Evolutionary conservation across 2,113 vertebrate species (phyloP).

Genomic region (Albula goreensis): DNA sequence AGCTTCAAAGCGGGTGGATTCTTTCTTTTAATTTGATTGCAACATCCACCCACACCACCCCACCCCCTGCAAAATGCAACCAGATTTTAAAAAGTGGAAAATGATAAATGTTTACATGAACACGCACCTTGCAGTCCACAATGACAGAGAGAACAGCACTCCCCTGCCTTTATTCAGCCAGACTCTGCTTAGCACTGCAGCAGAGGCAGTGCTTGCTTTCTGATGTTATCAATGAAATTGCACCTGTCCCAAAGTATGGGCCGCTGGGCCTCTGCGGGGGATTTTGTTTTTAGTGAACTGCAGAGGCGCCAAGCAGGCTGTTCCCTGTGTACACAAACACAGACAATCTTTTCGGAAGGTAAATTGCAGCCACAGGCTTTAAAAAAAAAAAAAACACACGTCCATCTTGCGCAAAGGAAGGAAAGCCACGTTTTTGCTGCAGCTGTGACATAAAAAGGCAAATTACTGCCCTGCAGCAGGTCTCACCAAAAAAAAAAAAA

Average conservation of each 20-base stretch:
- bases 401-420: neutral
- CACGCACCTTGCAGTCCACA: conserved; percentile 43
- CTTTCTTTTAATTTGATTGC: conserved; percentile 68
- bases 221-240: conserved; percentile 77
- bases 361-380: conserved; percentile 1
- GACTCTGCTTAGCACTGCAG: conserved; percentile 47
- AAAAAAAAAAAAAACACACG: neutral
- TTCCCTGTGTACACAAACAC: conserved; percentile 74
- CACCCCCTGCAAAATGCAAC: neutral
- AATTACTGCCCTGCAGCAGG: neutral
- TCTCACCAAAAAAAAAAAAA: neutral
- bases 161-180: conserved; percentile 30
- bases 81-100: neutral
- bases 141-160: conserved; percentile 6
- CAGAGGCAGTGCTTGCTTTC: conserved; percentile 55
- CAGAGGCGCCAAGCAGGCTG: conserved; percentile 62
- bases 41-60: conserved; percentile 45
- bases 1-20: too few species aligned
- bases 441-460: neutral
- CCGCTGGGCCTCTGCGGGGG: conserved; percentile 61
- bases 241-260: conserved; percentile 69
- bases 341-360: conserved; percentile 51
- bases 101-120: conserved; percentile 49
- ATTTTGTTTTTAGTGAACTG: conserved; percentile 66
- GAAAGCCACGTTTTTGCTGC: neutral